Evolutionary conservation across 2,888 invertebrate genomes (phyloP).

Genomic region (Polydrusus cervinus): DNA sequence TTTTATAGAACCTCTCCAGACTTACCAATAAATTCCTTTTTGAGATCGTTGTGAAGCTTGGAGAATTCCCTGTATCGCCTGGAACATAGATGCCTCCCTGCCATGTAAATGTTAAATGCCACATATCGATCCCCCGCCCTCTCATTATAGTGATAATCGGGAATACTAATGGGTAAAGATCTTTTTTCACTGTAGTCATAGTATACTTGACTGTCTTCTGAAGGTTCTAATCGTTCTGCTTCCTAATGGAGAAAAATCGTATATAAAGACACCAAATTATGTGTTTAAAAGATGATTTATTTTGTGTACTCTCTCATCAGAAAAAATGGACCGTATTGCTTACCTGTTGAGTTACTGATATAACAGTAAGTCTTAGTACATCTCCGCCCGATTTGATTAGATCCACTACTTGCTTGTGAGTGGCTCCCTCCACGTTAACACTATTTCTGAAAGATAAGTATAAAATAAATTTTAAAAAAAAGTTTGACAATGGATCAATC

Average conservation of each 20-base stretch:
- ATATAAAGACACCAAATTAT: too few species aligned
- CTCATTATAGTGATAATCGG: conserved; percentile 94
- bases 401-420: conserved; percentile 99
- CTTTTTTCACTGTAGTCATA: conserved; percentile 97
- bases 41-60: conserved; percentile 88
- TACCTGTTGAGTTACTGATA: conserved; percentile 95
- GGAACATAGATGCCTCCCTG: conserved; percentile 97
- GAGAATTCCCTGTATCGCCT: conserved; percentile 97
- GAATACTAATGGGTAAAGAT: conserved; percentile 90
- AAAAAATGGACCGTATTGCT: not conserved
- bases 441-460: conserved; percentile 86
- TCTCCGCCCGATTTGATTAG: conserved; percentile 99
- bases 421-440: conserved; percentile 98
- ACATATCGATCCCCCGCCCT: conserved; percentile 92
- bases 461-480: not conserved
- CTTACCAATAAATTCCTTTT: conserved; percentile 92
- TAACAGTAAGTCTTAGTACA: conserved; percentile 95
- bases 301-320: too few species aligned
- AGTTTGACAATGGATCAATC: too few species aligned
- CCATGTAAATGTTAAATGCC: conserved; percentile 99
- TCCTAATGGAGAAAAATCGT: conserved; percentile 74
- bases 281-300: too few species aligned
- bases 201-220: conserved; percentile 86
- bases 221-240: conserved; percentile 87
- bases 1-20: not conserved